Conservation (phyloP, 2,888 invertebrate genomes). For the Esperia sulphurella region DNA sequence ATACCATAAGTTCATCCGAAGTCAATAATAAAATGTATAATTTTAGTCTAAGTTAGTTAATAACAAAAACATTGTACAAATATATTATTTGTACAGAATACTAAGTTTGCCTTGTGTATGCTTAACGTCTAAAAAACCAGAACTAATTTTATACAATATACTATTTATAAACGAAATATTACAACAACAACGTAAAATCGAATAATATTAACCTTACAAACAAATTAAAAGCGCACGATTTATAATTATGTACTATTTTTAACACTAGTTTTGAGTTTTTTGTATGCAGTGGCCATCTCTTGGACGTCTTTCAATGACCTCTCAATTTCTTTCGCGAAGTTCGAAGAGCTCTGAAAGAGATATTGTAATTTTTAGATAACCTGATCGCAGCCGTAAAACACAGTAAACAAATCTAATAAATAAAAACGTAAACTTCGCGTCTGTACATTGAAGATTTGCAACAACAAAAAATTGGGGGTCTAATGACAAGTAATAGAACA, state of each 20-base stretch:
- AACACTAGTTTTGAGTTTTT: slow-evolving; percentile 55
- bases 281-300: slow-evolving; percentile 81
- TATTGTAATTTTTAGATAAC: too few relatives aligned
- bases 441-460: too few relatives aligned
- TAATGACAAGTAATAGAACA: too few relatives aligned
- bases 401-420: too few relatives aligned
- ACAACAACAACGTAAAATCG: slow-evolving; percentile 31
- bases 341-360: slow-evolving; percentile 84
- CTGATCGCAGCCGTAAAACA: too few relatives aligned
- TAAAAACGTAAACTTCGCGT: too few relatives aligned
- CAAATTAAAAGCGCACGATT: slow-evolving; percentile 18
- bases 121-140: not conserved
- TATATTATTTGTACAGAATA: not conserved
- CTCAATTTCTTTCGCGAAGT: slow-evolving; percentile 87
- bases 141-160: not conserved
- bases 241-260: slow-evolving; percentile 36
- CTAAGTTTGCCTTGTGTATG: not conserved
- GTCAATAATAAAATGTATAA: too few relatives aligned
- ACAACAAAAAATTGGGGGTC: too few relatives aligned
- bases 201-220: slow-evolving; percentile 29
- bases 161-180: slow-evolving; percentile 29
- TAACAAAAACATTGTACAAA: not conserved
- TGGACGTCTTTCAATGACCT: slow-evolving; percentile 85
- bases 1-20: too few relatives aligned
- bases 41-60: not conserved